Evolutionary conservation across 2,113 vertebrate genomes (phyloP), one percentile per base, ranked within the genome.

Genomic region (Tenrec ecaudatus): DNA sequence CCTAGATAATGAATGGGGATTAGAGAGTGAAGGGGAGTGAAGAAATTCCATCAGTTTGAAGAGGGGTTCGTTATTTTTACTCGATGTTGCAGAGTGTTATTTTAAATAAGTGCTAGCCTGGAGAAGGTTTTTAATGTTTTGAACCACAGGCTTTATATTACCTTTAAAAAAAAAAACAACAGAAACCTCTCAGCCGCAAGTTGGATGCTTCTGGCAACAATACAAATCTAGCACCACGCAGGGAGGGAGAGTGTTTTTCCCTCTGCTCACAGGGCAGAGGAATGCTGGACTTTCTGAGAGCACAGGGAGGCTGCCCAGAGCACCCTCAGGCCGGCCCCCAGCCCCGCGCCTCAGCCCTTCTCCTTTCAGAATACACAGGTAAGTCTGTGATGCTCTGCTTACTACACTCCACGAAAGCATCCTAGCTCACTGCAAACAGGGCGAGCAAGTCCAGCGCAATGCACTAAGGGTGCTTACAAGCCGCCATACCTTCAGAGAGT

Each of bases 181-280:
- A 53, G 47, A 43, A 95, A 90, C 2, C 85, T 96, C 96, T 98
- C 97, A 97, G 97, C 97, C 89, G 88, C 97, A 98, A 98, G 96
- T 98, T 98, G 96, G 94, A 97, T 97, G 98, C 92, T 98, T 95
- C 97, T 98, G 98, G 98, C 98, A 98, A 96, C 93, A 84, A 93
- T 97, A 98, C 98, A 98, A 97, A 97, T 97, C 95, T 97, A 97
- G 98, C 98, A 98, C 98, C 97, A 97, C 97, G 96, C 96, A 96
- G 95, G 97, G 97, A 98, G 96, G 93, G 97, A 97, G 97, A 86
- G 95, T 95, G 93, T 92, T 95, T 96, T 94, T 97, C 97, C 98
- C 97, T 98, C 96, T 81, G 94, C 96, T 98, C 97, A 47, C 92
- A 95, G 97, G 95, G 96, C 53, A 88, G 97, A 98, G 98, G 98